A percentile compares a stretch with the other conserved stretches of the same genome.
phyloP scores from a whole-genome alignment of 64 coral and sea anemone species.

The Hydrozoanthus tunicans region DNA sequence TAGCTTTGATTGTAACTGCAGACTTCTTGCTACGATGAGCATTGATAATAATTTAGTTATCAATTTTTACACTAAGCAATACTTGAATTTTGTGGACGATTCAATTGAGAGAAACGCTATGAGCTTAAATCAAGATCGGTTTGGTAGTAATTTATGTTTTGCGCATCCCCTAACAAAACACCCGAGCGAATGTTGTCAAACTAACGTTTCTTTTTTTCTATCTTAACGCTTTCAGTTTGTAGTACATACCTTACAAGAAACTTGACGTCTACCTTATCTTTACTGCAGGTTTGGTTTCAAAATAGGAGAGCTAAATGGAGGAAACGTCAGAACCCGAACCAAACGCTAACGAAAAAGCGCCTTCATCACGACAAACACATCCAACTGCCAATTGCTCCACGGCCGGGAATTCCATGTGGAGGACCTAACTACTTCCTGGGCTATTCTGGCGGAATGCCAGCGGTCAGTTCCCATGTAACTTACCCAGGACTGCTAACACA shows the following conservation, averaged over 20 bases:
- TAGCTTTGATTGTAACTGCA: too few species aligned
- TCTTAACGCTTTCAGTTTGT: too few species aligned
- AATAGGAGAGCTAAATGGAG: constrained; percentile 98
- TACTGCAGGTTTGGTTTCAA: constrained; percentile 94
- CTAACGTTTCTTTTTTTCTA: too few species aligned
- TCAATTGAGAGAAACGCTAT: too few species aligned
- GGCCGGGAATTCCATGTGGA: constrained; percentile 89
- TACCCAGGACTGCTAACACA: constrained; percentile 82
- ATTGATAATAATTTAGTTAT: too few species aligned
- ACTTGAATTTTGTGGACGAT: background rate
- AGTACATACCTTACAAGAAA: too few species aligned
- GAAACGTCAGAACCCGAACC: constrained; percentile 91
- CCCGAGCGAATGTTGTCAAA: too few species aligned
- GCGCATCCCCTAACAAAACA: too few species aligned
- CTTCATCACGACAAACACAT: constrained; percentile 80
- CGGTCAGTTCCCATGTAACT: constrained; percentile 69
- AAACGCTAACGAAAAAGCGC: constrained; percentile 83
- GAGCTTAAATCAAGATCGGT: too few species aligned
- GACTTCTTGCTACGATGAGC: too few species aligned
- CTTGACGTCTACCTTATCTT: background rate
- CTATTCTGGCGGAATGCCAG: constrained; percentile 74
- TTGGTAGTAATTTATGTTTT: too few species aligned
- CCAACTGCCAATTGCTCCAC: constrained; percentile 93
- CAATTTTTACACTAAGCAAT: background rate
- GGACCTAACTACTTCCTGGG: constrained; percentile 93